Conservation (phyloP, 2,888 invertebrate genomes). For the Cephus runcator region DNA sequence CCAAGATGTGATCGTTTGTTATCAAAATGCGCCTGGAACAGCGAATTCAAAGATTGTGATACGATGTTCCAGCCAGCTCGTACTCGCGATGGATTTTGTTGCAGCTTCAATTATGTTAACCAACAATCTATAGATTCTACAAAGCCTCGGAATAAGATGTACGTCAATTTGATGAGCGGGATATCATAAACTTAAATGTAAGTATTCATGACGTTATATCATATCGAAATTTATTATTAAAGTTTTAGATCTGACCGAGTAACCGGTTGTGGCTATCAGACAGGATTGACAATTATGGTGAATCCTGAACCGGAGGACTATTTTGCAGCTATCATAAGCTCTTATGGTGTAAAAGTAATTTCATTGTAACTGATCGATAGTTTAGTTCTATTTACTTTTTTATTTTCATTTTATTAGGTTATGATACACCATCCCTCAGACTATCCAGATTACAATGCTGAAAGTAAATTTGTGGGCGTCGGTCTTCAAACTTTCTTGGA, state of each 20-base stretch:
- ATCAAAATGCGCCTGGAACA: slow-evolving; percentile 72
- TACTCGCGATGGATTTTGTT: slow-evolving; percentile 71
- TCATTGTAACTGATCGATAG: not conserved
- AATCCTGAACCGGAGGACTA: slow-evolving; percentile 72
- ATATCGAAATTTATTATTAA: not conserved
- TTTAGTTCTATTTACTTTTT: not conserved
- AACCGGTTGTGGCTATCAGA: slow-evolving; percentile 76
- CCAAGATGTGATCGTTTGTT: slow-evolving; percentile 69
- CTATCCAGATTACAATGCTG: slow-evolving; percentile 73
- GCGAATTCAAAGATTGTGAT: slow-evolving; percentile 67
- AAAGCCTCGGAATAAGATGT: slow-evolving; percentile 42
- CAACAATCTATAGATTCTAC: slow-evolving; percentile 47
- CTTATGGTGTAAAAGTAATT: slow-evolving; percentile 71
- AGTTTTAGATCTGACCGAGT: slow-evolving; percentile 69
- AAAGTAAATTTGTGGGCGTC: slow-evolving; percentile 70
- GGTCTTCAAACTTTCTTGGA: slow-evolving; percentile 72
- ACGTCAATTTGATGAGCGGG: not conserved
- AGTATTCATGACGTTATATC: not conserved
- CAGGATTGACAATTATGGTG: slow-evolving; percentile 72
- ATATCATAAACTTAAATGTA: not conserved
- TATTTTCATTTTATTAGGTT: not conserved
- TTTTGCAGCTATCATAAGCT: slow-evolving; percentile 71
- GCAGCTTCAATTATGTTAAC: slow-evolving; percentile 74
- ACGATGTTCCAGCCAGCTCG: slow-evolving; percentile 67
- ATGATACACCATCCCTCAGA: slow-evolving; percentile 71